Evolutionary conservation across 2,888 invertebrate genomes (phyloP).

Genomic region (Chirona hameri): DNA sequence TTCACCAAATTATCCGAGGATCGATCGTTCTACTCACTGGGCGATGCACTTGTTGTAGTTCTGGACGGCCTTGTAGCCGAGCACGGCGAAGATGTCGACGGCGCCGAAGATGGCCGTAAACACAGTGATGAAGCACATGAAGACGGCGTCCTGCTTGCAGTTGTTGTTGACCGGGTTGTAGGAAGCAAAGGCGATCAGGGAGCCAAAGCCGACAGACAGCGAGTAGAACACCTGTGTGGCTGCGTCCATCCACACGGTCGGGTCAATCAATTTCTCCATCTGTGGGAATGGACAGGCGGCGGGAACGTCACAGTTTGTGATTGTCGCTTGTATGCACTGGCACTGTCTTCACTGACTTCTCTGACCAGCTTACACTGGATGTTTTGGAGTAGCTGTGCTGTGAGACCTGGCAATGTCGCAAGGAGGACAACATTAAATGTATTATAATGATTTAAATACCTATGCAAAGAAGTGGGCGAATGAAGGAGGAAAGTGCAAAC

Average conservation of each 20-base stretch:
- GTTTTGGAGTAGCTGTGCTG: too few species aligned
- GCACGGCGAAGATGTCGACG: slow-evolving; percentile 88
- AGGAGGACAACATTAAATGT: too few species aligned
- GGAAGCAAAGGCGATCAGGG: slow-evolving; percentile 90
- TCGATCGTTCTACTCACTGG: slow-evolving; percentile 55
- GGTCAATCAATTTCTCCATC: slow-evolving; percentile 78
- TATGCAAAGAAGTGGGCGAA: too few species aligned
- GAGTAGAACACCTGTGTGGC: slow-evolving; percentile 97
- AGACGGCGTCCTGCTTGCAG: slow-evolving; percentile 83
- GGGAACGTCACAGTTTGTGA: too few species aligned
- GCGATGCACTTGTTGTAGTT: slow-evolving; percentile 80
- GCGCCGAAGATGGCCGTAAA: slow-evolving; percentile 92
- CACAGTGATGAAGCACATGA: slow-evolving; percentile 88
- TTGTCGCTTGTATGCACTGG: too few species aligned
- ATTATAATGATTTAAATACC: too few species aligned
- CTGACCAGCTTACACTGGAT: too few species aligned
- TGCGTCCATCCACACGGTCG: slow-evolving; percentile 91
- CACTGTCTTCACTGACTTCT: too few species aligned
- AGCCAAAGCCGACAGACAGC: slow-evolving; percentile 90
- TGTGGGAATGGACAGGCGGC: slow-evolving; percentile 45
- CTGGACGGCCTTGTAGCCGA: slow-evolving; percentile 91
- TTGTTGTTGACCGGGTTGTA: slow-evolving; percentile 94
- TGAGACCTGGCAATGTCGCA: too few species aligned
- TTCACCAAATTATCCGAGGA: neutral
- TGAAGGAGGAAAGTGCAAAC: too few species aligned